phyloP scores from a whole-genome alignment of 2,113 vertebrate species.

The Phasianus colchicus region DNA sequence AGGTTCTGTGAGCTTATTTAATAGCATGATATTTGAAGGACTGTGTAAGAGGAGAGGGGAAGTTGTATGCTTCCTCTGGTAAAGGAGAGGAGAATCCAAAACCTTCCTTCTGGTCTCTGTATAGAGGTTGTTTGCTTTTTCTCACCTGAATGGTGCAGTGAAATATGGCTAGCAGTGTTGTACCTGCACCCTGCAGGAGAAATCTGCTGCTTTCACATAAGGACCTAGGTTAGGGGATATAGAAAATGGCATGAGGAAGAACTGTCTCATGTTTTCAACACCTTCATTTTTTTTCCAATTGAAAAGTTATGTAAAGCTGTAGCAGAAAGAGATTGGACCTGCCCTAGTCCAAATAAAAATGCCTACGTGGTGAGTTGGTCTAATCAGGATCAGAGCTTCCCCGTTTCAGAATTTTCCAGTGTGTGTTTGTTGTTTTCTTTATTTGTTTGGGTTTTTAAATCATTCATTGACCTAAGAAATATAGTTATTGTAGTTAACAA shows the following conservation, averaged over 20 bases:
- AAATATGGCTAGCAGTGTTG: neutral
- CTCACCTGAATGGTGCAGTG: neutral
- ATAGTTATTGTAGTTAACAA: conserved; percentile 56
- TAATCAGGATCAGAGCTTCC: neutral
- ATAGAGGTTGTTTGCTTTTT: neutral
- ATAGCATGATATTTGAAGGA: neutral
- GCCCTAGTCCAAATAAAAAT: neutral
- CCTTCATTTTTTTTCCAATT: neutral
- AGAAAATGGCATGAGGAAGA: neutral
- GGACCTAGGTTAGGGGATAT: neutral
- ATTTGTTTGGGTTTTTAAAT: neutral
- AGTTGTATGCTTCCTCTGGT: neutral
- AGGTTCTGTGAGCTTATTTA: neutral
- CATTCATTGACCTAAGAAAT: conserved; percentile 5
- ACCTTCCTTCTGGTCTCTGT: neutral
- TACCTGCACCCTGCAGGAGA: neutral
- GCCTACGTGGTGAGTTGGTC: neutral
- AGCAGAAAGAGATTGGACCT: neutral
- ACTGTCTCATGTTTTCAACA: neutral
- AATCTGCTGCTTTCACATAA: neutral
- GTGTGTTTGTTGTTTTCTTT: conserved; percentile 1
- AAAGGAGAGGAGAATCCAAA: neutral
- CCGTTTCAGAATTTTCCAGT: neutral
- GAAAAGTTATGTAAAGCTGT: neutral
- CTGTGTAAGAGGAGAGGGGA: neutral